Evolutionary conservation across 2,888 invertebrate species (phyloP).

Genomic region (Gryllus longicercus): DNA sequence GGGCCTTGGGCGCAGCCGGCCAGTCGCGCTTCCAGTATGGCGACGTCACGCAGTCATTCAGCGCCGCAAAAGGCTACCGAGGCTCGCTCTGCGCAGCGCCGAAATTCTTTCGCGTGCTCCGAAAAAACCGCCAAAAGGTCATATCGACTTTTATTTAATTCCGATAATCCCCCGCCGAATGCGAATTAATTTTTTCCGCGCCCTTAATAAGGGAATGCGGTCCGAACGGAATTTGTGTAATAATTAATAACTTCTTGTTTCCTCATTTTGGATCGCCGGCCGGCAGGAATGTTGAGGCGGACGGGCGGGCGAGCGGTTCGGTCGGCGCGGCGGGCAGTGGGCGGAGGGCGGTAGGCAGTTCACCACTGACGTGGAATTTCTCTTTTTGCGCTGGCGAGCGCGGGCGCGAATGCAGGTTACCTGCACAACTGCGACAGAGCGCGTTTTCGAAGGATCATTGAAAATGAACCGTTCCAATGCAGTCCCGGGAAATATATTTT

Average conservation of each 20-base stretch:
- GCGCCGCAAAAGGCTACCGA: too few species aligned
- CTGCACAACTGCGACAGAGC: not conserved
- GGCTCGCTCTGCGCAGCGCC: too few species aligned
- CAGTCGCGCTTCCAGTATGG: too few species aligned
- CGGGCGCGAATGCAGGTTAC: not conserved
- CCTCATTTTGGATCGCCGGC: not conserved
- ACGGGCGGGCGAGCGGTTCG: not conserved
- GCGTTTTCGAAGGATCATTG: not conserved
- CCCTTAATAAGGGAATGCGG: not conserved
- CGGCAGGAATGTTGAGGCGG: not conserved
- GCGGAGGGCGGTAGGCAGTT: not conserved
- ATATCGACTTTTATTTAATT: constrained; percentile 17
- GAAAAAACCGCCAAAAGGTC: not conserved
- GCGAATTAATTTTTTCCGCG: not conserved
- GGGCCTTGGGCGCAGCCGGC: too few species aligned
- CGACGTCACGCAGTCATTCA: too few species aligned
- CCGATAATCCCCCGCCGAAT: not conserved
- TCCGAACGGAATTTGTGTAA: not conserved
- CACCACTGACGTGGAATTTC: not conserved
- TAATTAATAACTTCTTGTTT: constrained; percentile 9
- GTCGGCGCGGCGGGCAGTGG: not conserved
- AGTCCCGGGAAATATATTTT: not conserved
- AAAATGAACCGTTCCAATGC: not conserved
- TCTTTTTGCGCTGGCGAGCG: not conserved
- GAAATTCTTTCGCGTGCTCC: too few species aligned